Percentiles rank a stretch among this genome's conserved stretches.
These are phyloP conservation scores for Trichechus manatus DNA, from an alignment of 2,113 vertebrate genomes.

Conservation along the genomic window DNA sequence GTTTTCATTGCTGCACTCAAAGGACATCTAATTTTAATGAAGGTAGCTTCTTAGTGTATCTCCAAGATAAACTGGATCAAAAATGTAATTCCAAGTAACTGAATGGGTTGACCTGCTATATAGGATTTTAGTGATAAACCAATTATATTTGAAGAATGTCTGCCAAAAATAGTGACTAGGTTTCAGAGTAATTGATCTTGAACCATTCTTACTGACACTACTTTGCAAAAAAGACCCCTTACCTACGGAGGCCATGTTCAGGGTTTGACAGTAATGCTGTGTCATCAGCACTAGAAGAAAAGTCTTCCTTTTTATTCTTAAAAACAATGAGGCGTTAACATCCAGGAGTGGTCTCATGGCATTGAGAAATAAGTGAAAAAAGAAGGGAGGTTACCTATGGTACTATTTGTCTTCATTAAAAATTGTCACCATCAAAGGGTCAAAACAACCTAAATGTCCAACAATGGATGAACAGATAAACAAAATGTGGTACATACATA, in stretches of 20 bases:
- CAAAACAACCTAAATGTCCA: neutral
- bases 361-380: neutral
- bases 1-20: neutral
- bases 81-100: constrained; percentile 46
- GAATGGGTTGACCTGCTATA: constrained; percentile 1
- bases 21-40: constrained; percentile 58
- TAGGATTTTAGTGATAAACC: neutral
- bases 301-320: neutral
- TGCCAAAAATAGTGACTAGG: constrained; percentile 22
- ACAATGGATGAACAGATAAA: neutral
- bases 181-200: neutral
- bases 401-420: neutral
- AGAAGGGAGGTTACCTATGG: neutral
- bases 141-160: constrained; percentile 35
- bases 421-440: neutral
- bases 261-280: neutral
- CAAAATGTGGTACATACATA: neutral
- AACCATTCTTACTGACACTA: neutral
- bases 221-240: neutral
- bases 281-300: neutral
- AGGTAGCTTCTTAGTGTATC: constrained; percentile 37
- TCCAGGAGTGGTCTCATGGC: neutral
- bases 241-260: neutral
- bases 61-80: constrained; percentile 59
- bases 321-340: neutral